These are phyloP conservation scores for Amblyopsis hoosieri DNA, from an alignment of 2,797 vertebrate species.

Conservation along the genomic window DNA sequence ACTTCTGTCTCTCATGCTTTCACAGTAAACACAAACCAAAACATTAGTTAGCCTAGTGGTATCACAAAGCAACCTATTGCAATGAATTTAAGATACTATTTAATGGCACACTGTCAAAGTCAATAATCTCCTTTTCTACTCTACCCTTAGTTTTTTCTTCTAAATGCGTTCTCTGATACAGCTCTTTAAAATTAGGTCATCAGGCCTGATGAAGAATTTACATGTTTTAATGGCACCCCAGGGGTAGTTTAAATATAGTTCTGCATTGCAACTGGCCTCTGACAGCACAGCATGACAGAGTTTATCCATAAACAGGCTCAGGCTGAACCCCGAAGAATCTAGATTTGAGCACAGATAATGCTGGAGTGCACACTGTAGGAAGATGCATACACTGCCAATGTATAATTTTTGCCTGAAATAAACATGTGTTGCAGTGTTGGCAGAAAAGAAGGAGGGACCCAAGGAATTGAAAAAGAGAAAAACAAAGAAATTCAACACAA, in stretches of 20 bases:
- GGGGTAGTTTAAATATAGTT: constrained; percentile 81
- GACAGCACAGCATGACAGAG: constrained; percentile 62
- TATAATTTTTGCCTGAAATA: no score
- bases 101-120: no score
- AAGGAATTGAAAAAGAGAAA: background rate
- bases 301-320: constrained; percentile 63
- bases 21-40: constrained; percentile 25
- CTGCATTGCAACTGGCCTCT: constrained; percentile 62
- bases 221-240: constrained; percentile 80
- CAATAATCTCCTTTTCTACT: constrained; percentile 14
- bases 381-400: background rate
- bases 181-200: constrained; percentile 77
- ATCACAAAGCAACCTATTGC: constrained; percentile 20
- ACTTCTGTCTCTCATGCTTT: constrained; percentile 19
- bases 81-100: constrained; percentile 18
- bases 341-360: constrained; percentile 11
- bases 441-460: no score
- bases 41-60: background rate
- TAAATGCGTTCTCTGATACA: constrained; percentile 65
- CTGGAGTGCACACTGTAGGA: background rate
- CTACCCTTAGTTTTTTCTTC: constrained; percentile 40
- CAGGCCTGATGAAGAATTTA: constrained; percentile 78
- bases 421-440: background rate
- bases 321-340: constrained; percentile 12
- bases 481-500: background rate